Evolutionary conservation across 2,888 invertebrate species (phyloP).

Genomic region (Diabrotica balteata): DNA sequence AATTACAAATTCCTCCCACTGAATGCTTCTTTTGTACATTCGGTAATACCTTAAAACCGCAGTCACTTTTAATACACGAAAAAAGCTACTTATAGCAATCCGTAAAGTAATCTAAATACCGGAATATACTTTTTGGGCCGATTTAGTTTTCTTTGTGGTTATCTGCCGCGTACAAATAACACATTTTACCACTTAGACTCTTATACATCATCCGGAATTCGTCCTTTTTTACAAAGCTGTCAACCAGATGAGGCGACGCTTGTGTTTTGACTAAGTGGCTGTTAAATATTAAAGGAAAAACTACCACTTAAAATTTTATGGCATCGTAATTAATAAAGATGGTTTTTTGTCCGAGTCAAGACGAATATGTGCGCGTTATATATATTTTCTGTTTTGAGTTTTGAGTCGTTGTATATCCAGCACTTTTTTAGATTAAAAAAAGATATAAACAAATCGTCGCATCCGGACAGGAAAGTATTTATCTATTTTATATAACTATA

Average conservation of each 20-base stretch:
- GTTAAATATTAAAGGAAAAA: slow-evolving; percentile 15
- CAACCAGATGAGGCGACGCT: slow-evolving; percentile 24
- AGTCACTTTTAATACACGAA: too few relatives aligned
- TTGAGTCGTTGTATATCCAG: too few relatives aligned
- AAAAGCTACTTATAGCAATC: slow-evolving; percentile 22
- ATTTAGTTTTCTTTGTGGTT: slow-evolving; percentile 46
- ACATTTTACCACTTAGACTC: slow-evolving; percentile 50
- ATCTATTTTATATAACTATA: too few relatives aligned
- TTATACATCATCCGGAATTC: slow-evolving; percentile 43
- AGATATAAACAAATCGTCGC: too few relatives aligned
- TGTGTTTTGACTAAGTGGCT: slow-evolving; percentile 23
- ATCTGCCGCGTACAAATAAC: slow-evolving; percentile 48
- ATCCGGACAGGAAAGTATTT: too few relatives aligned
- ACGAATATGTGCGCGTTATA: too few relatives aligned
- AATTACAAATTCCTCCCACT: too few relatives aligned
- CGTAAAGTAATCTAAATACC: slow-evolving; percentile 37
- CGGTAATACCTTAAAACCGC: too few relatives aligned
- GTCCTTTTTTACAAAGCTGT: slow-evolving; percentile 24
- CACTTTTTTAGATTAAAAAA: too few relatives aligned
- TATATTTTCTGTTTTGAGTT: too few relatives aligned
- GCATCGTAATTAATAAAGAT: neutral
- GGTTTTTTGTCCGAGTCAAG: neutral
- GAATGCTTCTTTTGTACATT: too few relatives aligned
- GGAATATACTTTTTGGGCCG: slow-evolving; percentile 41
- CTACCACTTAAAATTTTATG: neutral